Conservation (phyloP, 2,113 vertebrate genomes). For the Pycnonotus jocosus region DNA sequence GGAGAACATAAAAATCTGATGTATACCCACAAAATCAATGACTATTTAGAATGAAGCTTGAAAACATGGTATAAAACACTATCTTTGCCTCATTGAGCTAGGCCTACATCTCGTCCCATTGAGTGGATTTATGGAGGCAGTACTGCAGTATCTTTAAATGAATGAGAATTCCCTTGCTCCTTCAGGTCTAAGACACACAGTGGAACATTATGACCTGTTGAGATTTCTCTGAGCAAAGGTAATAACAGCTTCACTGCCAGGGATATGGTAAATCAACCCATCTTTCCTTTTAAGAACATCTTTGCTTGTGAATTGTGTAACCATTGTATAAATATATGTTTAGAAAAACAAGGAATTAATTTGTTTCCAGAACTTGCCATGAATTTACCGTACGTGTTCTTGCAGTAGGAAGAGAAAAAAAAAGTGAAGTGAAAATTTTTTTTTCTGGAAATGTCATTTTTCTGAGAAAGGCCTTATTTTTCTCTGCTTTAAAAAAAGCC, state of each 20-base stretch:
- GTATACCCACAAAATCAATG: slow-evolving; percentile 47
- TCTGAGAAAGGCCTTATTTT: neutral
- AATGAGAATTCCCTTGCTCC: slow-evolving; percentile 42
- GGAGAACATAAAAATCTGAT: slow-evolving; percentile 53
- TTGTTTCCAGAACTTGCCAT: neutral
- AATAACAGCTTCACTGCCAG: slow-evolving; percentile 23
- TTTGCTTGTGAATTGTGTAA: neutral
- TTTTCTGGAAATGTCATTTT: neutral
- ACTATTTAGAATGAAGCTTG: slow-evolving; percentile 42
- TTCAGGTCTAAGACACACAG: slow-evolving; percentile 25
- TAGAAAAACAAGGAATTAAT: slow-evolving; percentile 21
- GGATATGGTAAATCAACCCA: neutral
- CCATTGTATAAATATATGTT: neutral
- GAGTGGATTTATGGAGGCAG: slow-evolving; percentile 49
- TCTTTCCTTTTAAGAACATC: neutral
- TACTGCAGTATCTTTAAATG: slow-evolving; percentile 35
- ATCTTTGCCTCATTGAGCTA: slow-evolving; percentile 34
- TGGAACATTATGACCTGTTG: slow-evolving; percentile 34
- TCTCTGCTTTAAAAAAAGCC: neutral
- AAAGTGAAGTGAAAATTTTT: neutral
- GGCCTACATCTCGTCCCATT: slow-evolving; percentile 41
- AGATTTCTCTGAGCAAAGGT: slow-evolving; percentile 23
- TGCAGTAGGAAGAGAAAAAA: neutral
- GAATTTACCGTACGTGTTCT: neutral
- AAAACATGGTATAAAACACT: slow-evolving; percentile 35